Conservation (phyloP, 2,888 invertebrate species). For the Perithous albicinctus region DNA sequence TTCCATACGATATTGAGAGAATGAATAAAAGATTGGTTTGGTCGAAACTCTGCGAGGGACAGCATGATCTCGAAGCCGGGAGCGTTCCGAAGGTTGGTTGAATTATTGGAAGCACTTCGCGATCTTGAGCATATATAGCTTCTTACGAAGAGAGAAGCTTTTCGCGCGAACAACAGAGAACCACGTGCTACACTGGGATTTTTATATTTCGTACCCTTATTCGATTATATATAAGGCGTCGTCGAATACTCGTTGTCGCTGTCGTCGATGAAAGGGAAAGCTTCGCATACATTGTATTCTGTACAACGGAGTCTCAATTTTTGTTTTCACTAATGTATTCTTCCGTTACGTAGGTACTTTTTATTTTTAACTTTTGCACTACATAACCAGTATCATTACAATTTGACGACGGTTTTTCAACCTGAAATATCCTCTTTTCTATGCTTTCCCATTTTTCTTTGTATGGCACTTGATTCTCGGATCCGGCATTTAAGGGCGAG, state of each 20-base stretch:
- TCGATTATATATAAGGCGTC: not conserved
- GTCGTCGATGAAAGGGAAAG: constrained; percentile 30
- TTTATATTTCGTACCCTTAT: not conserved
- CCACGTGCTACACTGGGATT: not conserved
- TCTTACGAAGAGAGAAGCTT: constrained; percentile 2
- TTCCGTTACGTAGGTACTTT: not conserved
- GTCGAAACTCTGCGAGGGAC: constrained; percentile 11
- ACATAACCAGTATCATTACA: not conserved
- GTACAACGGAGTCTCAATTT: constrained; percentile 5
- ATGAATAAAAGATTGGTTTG: constrained; percentile 42
- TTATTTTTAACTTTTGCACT: not conserved
- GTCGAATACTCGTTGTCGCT: not conserved
- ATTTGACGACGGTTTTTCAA: not conserved
- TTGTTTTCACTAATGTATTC: not conserved
- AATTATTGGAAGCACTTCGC: constrained; percentile 34
- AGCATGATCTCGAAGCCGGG: not conserved
- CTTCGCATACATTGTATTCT: constrained; percentile 13
- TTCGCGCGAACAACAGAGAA: not conserved
- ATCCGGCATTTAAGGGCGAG: not conserved
- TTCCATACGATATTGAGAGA: constrained; percentile 31
- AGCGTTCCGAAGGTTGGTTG: not conserved
- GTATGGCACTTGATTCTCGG: constrained; percentile 11
- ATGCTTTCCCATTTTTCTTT: constrained; percentile 2
- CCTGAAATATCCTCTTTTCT: not conserved
- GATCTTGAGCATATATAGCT: constrained; percentile 6